phyloP scores from a whole-genome alignment of 2,888 invertebrate species.

The Clusia tigrina region DNA sequence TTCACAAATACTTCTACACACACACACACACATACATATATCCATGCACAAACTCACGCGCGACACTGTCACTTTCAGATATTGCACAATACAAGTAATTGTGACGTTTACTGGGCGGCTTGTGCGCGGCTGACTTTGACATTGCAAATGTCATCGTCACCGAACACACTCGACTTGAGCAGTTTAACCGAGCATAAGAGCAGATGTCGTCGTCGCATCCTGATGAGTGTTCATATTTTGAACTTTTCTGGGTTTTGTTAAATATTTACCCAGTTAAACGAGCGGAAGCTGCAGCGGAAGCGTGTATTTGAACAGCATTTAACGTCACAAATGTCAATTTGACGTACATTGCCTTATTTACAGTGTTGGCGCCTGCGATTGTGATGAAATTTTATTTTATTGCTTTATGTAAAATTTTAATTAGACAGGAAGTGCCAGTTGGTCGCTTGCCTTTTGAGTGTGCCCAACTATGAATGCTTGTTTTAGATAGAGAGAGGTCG shows the following conservation, averaged over 20 bases:
- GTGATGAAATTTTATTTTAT: too few species aligned
- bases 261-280: constrained; percentile 57
- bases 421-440: too few species aligned
- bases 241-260: constrained; percentile 48
- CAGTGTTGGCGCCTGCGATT: too few species aligned
- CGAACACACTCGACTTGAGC: constrained; percentile 6
- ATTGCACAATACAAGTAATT: constrained; percentile 13
- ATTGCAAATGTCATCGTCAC: constrained; percentile 21
- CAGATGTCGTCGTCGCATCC: constrained; percentile 6
- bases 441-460: too few species aligned
- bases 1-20: background rate
- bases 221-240: constrained; percentile 29
- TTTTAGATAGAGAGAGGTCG: too few species aligned
- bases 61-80: background rate
- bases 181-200: background rate
- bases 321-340: constrained; percentile 47
- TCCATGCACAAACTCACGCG: background rate
- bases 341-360: constrained; percentile 27
- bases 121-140: constrained; percentile 10
- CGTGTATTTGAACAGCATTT: constrained; percentile 50
- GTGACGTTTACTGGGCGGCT: constrained; percentile 12
- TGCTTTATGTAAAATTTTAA: too few species aligned
- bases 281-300: constrained; percentile 41
- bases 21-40: background rate
- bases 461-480: too few species aligned